Evolutionary conservation across 2,888 invertebrate genomes (phyloP), one percentile per base, ranked within the genome.

Genomic region (Pristionchus entomophagus): DNA sequence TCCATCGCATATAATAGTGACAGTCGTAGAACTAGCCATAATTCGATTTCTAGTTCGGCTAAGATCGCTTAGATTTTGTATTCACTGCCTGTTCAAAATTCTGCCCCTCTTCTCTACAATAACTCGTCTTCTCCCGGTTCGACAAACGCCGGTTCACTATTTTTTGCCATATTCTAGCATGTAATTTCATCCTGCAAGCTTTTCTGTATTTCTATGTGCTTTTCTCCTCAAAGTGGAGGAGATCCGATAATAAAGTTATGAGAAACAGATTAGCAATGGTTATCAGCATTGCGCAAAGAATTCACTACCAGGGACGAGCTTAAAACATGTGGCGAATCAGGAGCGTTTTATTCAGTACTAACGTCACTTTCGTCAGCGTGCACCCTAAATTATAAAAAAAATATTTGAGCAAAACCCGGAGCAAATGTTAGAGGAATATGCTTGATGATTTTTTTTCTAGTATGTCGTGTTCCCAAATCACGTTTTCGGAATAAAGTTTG

Each of bases 1-100:
- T 41, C 41, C 26, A 56, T 56, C 56, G 56, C 45, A 45, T 45
- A 65, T 65, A 65, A 73, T 73, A 73, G 73, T 73, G 73, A 73
- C 38, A 73, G 73, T 69, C 69, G 38, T 73, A 73, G 73, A 73
- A 73, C 73, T 73, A 73, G 73, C 73, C 73, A 73, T 73, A 73
- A 73, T 73, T 73, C 73, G 45, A 73, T 1, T 73, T 73, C 41
- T 73, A 73, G 73, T 73, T 73, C 73, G 41, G 73, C 73, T 41
- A 41, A n/a, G n/a, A 14, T 73, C 73, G 73, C 73, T 73, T 10
- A 73, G 73, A 73, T 38, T 73, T 73, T 45, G 45, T n/a, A n/a
- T n/a, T n/a, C 65, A 65, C 41, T 38, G 41, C 73, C 41, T 45
- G 38, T 73, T 73, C 45, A 38, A 56, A 8, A 10, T 12, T 17